Evolutionary conservation across 1,140 invertebrate genomes (phyloP).

Genomic region (Leptinotarsa undecemlineata): DNA sequence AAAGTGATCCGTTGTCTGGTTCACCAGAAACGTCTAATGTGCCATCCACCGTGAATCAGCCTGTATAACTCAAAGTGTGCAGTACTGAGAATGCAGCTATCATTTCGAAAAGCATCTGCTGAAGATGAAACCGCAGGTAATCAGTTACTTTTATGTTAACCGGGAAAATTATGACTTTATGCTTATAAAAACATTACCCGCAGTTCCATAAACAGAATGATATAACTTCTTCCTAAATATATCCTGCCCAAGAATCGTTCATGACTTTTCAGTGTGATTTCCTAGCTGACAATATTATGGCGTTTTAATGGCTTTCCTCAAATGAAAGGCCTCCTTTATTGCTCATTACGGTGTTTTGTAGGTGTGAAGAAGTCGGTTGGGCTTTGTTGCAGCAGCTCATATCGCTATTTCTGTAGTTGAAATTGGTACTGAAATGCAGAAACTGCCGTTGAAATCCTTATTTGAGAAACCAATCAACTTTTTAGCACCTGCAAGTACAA

Average conservation of each 20-base stretch:
- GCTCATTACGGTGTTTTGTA: not conserved
- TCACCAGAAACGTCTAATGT: too few relatives aligned
- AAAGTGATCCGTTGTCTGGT: too few relatives aligned
- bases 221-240: not conserved
- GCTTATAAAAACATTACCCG: too few relatives aligned
- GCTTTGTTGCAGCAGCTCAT: not conserved
- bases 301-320: not conserved
- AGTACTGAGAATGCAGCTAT: too few relatives aligned
- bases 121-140: too few relatives aligned
- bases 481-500: not conserved
- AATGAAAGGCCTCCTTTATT: not conserved
- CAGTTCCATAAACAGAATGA: too few relatives aligned
- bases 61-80: too few relatives aligned
- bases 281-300: not conserved
- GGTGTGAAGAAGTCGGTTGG: not conserved
- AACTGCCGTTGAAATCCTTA: not conserved
- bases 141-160: too few relatives aligned
- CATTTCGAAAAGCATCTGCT: too few relatives aligned
- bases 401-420: not conserved
- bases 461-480: slow-evolving; percentile 1
- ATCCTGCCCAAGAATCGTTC: not conserved
- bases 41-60: too few relatives aligned
- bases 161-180: too few relatives aligned
- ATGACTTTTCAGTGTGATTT: not conserved
- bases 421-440: not conserved